These are phyloP conservation scores for Agonopterix alstromeriana DNA, from an alignment of 2,888 invertebrate genomes.

Conservation along the genomic window DNA sequence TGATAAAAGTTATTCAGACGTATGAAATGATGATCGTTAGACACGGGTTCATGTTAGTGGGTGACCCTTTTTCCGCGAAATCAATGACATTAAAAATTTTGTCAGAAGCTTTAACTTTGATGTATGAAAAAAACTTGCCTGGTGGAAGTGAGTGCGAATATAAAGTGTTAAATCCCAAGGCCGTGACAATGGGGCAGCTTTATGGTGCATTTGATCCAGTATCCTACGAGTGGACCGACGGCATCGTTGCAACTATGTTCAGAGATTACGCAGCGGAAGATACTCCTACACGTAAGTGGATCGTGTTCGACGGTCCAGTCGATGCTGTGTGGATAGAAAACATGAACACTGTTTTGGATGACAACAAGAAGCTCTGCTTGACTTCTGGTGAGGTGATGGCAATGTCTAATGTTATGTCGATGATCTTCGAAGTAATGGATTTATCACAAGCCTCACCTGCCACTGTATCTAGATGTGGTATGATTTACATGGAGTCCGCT, in stretches of 20 bases:
- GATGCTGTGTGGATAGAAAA: conserved; percentile 95
- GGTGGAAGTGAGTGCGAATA: conserved; percentile 80
- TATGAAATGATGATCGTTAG: conserved; percentile 96
- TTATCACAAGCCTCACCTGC: conserved; percentile 90
- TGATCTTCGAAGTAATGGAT: conserved; percentile 94
- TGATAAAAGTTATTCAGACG: conserved; percentile 91
- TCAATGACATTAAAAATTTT: conserved; percentile 86
- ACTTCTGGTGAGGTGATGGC: conserved; percentile 93
- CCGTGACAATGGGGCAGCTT: conserved; percentile 93
- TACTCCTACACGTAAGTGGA: conserved; percentile 89
- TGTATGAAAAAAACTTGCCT: conserved; percentile 78
- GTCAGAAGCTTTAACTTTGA: conserved; percentile 82
- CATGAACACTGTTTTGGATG: conserved; percentile 92
- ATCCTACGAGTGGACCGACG: conserved; percentile 95
- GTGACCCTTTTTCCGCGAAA: conserved; percentile 89
- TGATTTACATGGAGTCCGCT: conserved; percentile 92
- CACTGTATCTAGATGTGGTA: conserved; percentile 92
- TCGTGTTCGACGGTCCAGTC: conserved; percentile 94
- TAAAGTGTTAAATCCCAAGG: conserved; percentile 93
- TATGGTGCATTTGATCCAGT: conserved; percentile 95
- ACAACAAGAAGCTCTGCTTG: conserved; percentile 91
- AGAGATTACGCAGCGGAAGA: conserved; percentile 85
- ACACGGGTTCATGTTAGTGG: conserved; percentile 95
- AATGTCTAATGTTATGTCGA: conserved; percentile 87
- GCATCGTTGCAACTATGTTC: conserved; percentile 88